Percentiles rank a stretch among this genome's conserved stretches.
These are phyloP conservation scores for Otus sunia DNA, from an alignment of 2,113 vertebrate genomes.

Conservation along the genomic window DNA sequence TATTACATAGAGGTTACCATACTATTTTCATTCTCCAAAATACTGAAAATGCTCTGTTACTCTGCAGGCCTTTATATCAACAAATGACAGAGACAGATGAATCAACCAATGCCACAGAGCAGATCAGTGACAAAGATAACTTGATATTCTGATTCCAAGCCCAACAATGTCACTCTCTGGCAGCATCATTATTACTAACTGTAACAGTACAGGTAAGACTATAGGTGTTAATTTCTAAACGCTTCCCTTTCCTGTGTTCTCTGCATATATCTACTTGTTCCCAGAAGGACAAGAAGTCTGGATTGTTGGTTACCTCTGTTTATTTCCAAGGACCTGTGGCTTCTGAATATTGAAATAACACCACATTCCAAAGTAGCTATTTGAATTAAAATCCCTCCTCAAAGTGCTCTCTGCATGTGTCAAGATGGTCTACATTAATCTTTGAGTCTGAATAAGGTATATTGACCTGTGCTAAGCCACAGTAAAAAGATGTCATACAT, in stretches of 20 bases:
- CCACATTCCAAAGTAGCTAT: not conserved
- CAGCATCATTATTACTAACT: rapidly evolving
- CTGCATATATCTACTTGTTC: not conserved
- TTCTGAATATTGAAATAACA: not conserved
- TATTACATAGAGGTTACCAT: not conserved
- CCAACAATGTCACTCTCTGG: not conserved
- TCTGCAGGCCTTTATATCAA: not conserved
- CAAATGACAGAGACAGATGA: not conserved
- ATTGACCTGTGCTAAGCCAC: not conserved
- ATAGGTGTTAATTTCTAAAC: not conserved
- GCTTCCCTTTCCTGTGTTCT: not conserved
- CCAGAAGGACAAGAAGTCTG: not conserved
- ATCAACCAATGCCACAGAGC: not conserved
- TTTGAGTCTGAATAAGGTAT: not conserved
- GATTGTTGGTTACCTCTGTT: not conserved
- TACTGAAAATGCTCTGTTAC: not conserved
- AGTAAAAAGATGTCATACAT: not conserved
- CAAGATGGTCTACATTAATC: not conserved
- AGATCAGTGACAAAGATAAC: not conserved
- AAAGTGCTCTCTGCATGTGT: not conserved
- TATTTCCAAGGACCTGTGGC: not conserved
- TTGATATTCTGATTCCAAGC: not conserved
- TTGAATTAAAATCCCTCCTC: not conserved
- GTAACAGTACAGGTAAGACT: not conserved
- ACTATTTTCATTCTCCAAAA: not conserved